phyloP scores from a whole-genome alignment of 64 coral and sea anemone genomes.

The Exaiptasia diaphana region DNA sequence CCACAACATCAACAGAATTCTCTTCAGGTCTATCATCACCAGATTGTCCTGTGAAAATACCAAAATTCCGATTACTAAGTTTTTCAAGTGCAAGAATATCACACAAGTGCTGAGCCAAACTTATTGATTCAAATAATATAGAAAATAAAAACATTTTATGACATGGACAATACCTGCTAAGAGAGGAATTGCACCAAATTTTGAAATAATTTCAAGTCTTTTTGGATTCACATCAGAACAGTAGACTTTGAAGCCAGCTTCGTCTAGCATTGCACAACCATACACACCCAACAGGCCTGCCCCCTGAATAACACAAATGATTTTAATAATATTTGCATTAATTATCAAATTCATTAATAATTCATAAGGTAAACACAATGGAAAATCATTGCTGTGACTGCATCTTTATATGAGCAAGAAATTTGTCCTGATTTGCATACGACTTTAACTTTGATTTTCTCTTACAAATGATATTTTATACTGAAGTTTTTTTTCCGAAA shows the following conservation, averaged over 20 bases:
- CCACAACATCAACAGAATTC: slow-evolving; percentile 71
- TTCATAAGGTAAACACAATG: no score
- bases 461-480: no score
- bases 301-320: slow-evolving; percentile 32
- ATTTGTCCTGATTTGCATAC: no score
- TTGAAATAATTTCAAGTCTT: slow-evolving; percentile 64
- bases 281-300: slow-evolving; percentile 88
- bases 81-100: neutral
- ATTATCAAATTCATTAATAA: no score
- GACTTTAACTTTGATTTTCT: no score
- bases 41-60: neutral
- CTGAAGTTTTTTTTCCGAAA: no score
- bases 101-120: no score
- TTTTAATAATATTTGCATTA: neutral
- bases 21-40: slow-evolving; percentile 7
- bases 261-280: slow-evolving; percentile 75
- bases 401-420: no score
- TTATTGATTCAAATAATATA: no score
- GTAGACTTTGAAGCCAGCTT: slow-evolving; percentile 86
- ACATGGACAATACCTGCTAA: slow-evolving; percentile 58
- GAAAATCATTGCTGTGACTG: no score
- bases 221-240: slow-evolving; percentile 80
- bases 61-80: no score
- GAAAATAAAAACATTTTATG: no score
- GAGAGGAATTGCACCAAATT: slow-evolving; percentile 76